Conservation (phyloP, 2,888 invertebrate genomes). For the Hemicrepidius hirtus region DNA sequence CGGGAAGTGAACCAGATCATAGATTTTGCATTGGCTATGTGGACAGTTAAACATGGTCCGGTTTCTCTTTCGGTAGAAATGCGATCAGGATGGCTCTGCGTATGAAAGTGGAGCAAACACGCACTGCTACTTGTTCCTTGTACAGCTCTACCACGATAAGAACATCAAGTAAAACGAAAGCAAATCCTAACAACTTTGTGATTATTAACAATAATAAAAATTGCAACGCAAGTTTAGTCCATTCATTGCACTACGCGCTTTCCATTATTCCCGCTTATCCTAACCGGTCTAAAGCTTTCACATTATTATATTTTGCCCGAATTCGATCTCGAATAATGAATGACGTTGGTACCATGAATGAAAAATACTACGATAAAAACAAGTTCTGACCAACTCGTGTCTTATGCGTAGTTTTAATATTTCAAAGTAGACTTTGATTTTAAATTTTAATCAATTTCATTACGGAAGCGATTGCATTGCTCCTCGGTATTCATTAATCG, state of each 20-base stretch:
- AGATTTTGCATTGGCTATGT: slow-evolving; percentile 61
- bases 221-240: too few species aligned
- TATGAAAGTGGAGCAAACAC: slow-evolving; percentile 63
- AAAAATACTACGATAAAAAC: slow-evolving; percentile 25
- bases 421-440: neutral
- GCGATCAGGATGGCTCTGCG: slow-evolving; percentile 60
- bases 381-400: slow-evolving; percentile 11
- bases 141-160: slow-evolving; percentile 6
- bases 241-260: too few species aligned
- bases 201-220: neutral
- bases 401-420: slow-evolving; percentile 3
- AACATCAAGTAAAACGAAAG: slow-evolving; percentile 1
- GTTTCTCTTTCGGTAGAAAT: slow-evolving; percentile 66
- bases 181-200: neutral
- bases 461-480: neutral
- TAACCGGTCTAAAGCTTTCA: slow-evolving; percentile 10
- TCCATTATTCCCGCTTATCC: too few species aligned
- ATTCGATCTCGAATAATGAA: slow-evolving; percentile 9
- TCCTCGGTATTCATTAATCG: neutral
- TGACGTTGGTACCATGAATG: slow-evolving; percentile 7
- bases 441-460: neutral
- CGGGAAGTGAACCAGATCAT: slow-evolving; percentile 56
- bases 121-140: slow-evolving; percentile 50
- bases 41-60: slow-evolving; percentile 57
- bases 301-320: neutral